These are phyloP conservation scores for Habropoda laboriosa DNA, from an alignment of 1,140 invertebrate species.

Conservation along the genomic window DNA sequence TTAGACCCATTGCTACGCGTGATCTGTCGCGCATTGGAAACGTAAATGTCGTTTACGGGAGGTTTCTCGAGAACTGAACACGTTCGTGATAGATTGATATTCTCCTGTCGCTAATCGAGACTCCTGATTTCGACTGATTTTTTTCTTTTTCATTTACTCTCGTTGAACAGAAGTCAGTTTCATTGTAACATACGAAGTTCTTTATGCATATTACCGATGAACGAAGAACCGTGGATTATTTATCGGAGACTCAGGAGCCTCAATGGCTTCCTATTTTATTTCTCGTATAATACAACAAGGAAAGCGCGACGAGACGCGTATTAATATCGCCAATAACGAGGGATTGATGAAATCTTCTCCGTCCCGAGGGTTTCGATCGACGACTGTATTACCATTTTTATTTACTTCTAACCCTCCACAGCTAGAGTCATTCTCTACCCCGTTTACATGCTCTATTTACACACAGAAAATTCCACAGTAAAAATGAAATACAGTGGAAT, in stretches of 20 bases:
- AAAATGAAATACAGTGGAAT: neutral
- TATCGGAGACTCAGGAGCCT: neutral
- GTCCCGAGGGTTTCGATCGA: constrained; percentile 66
- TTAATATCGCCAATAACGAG: constrained; percentile 52
- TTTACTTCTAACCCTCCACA: constrained; percentile 55
- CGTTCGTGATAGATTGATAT: constrained; percentile 34
- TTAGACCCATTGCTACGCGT: constrained; percentile 74
- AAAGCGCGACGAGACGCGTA: constrained; percentile 26
- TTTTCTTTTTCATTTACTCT: neutral
- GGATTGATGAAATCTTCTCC: constrained; percentile 47
- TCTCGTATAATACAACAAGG: constrained; percentile 14
- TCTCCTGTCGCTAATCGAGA: constrained; percentile 11
- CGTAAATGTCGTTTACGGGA: constrained; percentile 59
- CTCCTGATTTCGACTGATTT: constrained; percentile 33
- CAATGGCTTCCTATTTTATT: constrained; percentile 31
- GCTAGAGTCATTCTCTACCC: constrained; percentile 2
- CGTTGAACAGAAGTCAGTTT: constrained; percentile 3
- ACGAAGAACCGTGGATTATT: constrained; percentile 5
- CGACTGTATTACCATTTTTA: constrained; percentile 40
- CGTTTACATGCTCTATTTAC: neutral
- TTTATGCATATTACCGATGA: neutral
- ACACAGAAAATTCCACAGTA: neutral
- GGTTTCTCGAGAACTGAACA: constrained; percentile 42
- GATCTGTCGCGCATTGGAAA: constrained; percentile 61
- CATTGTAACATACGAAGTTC: neutral